Conservation (phyloP, 2,888 invertebrate genomes). For the Protonemura montana region DNA sequence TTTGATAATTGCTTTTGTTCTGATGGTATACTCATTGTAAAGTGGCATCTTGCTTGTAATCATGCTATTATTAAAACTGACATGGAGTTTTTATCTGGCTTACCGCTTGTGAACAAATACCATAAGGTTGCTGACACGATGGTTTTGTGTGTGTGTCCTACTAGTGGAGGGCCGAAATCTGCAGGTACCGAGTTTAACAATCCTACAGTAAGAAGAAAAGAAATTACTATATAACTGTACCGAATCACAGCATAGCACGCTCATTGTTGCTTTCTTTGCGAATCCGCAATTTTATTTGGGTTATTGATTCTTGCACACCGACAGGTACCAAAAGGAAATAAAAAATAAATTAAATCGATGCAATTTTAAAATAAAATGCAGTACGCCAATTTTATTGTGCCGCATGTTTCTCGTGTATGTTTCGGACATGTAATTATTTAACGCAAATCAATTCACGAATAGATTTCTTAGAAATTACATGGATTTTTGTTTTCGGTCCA, state of each 20-base stretch:
- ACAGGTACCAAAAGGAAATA: no score
- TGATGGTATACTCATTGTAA: no score
- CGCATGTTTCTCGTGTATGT: background rate
- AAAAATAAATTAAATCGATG: no score
- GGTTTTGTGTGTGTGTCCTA: background rate
- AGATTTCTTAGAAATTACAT: background rate
- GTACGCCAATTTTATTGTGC: no score
- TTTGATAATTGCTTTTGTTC: background rate
- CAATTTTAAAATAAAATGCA: background rate
- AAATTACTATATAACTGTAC: background rate
- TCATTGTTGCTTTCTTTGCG: background rate
- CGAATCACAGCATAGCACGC: background rate
- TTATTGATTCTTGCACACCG: background rate
- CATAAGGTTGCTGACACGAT: no score
- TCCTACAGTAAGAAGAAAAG: background rate
- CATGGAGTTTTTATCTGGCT: no score
- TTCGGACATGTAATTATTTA: background rate
- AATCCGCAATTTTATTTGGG: background rate
- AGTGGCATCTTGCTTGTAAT: no score
- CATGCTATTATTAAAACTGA: no score
- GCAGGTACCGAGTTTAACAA: no score
- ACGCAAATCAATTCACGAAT: background rate
- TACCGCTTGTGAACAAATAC: no score
- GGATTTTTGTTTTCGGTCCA: background rate
- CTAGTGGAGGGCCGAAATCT: background rate